Evolutionary conservation across 2,888 invertebrate species (phyloP).

Genomic region (Frankliniella fusca): DNA sequence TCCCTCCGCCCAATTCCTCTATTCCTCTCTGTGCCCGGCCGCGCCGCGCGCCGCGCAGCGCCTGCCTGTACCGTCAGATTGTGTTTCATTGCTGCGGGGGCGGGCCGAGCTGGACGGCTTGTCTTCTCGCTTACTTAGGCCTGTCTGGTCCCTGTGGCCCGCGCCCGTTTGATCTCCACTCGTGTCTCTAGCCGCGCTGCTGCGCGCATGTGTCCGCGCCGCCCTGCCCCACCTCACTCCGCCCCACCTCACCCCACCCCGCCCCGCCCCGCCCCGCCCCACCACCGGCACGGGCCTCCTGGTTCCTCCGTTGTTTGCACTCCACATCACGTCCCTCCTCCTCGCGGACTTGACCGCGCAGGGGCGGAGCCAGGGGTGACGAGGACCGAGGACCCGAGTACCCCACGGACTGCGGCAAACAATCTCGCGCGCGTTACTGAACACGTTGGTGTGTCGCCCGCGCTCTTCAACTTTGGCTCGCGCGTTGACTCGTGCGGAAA

Average conservation of each 20-base stretch:
- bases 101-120: too few species aligned
- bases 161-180: background rate
- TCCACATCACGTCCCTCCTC: background rate
- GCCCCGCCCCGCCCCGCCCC: background rate
- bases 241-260: background rate
- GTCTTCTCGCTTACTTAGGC: too few species aligned
- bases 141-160: background rate
- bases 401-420: too few species aligned
- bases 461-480: background rate
- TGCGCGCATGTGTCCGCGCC: background rate
- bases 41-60: too few species aligned
- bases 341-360: background rate
- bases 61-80: too few species aligned
- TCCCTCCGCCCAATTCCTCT: too few species aligned
- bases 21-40: too few species aligned
- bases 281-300: background rate
- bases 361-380: background rate
- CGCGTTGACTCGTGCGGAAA: too few species aligned
- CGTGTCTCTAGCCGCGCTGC: background rate
- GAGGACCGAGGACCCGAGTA: too few species aligned
- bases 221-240: background rate
- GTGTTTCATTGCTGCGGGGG: too few species aligned
- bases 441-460: background rate
- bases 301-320: background rate
- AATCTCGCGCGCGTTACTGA: too few species aligned